Evolutionary conservation across 37 sponge, comb jelly and placozoan species (phyloP), one percentile per base, ranked within the genome.

Genomic region (Aphrocallistes beatrix): DNA sequence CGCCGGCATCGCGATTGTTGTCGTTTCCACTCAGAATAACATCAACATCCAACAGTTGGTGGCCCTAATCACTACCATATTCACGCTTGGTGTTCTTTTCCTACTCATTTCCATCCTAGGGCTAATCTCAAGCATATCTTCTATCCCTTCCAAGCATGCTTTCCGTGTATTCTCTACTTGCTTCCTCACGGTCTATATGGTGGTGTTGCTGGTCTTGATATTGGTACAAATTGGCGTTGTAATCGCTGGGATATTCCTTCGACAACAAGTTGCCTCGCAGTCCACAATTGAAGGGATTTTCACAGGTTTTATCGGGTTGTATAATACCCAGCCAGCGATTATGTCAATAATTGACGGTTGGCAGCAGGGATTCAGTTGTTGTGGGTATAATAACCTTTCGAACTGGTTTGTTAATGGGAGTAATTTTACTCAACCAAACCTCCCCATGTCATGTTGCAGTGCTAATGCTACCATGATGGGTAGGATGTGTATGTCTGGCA

Each of bases 131-230:
- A 60, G 75, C n/a, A 60, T 60, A 32, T 60, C 75, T 28, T 60
- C 75, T 6, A 60, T 60, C n/a, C 75, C 75, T 60, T 60, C 75
- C 8, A 21, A 28, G 34, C 10, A 60, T 25, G 8, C 32, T 3
- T 60, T 60, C 75, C 75, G 75, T 60, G 34, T 60, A 60, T 60
- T 60, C 75, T 60, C 75, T 30, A 60, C 75, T 3, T 32, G 25
- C n/a, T 3, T 30, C 8, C 17, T 60, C 17, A 19, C 75, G 3
- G 75, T 60, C 28, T 60, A 60, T 30, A 60, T 60, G 75, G 34
- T 60, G 3, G 75, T 60, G 25, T 30, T 60, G 75, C 21, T 60
- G 32, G 8, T 60, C 28, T 13, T 60, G 8, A 60, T 60, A 32
- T 30, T 60, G n/a, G 75, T 30, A 6, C 75, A 60, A 30, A 13